Evolutionary conservation across 2,113 vertebrate species (phyloP), one percentile per base, ranked within the genome.

Genomic region (Mustelus asterias): DNA sequence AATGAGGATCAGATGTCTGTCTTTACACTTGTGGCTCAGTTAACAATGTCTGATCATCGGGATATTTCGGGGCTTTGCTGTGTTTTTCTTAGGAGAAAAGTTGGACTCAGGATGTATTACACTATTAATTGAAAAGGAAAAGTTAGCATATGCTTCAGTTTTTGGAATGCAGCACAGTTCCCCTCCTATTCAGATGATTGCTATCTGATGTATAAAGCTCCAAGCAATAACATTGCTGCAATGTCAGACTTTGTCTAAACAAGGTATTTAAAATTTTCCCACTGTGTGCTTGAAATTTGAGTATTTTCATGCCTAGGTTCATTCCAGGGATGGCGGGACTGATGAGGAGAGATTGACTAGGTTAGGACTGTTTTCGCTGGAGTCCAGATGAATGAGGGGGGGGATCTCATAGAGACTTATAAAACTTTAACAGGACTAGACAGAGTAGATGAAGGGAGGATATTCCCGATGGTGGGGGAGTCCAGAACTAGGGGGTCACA

Each of bases 1-100:
- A 95, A 72, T 95, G 41, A 95, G n/a, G 69, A 95, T 72, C 94
- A 95, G 94, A 95, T 95, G 69, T 48, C 41, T 95, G 69, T 8
- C 94, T 72, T 72, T 72, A 33, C 0, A 37, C 10, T 67, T 44
- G 65, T n/a, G 93, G 24, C 93, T 72, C 67, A 95, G 65, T 95
- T 70, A 95, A 95, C 26, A 20, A 44, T 1, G 65, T 48, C 24
- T 70, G 67, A 44, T 95, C 37, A 95, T 22, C n/a, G 48, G 93
- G 41, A 95, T 72, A 95, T 48, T 70, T 72, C 41, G 70, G 65
- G 65, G 69, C 11, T 37, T 22, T 95, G 18, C 41, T 24, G 22
- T 72, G 67, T 72, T 95, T 95, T 70, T 33, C 93, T 95, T 29
- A 6, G 37, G 9, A 41, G 65, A 44, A 70, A 72, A 72, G 24